Evolutionary conservation across 2,113 vertebrate species (phyloP).

Genomic region (Micromys minutus): DNA sequence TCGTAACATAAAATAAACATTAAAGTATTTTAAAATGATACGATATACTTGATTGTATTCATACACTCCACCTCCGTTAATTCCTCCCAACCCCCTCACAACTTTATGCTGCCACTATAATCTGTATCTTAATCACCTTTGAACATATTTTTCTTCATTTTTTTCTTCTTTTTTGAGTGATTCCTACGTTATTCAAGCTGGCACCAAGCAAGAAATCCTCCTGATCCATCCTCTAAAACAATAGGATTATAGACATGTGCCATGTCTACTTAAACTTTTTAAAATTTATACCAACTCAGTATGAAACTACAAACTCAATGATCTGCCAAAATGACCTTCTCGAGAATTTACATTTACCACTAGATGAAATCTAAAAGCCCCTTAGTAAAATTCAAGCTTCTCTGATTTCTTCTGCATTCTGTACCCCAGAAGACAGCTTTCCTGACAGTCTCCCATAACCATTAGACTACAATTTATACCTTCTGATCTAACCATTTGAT

Average conservation of each 20-base stretch:
- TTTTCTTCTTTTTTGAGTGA: not conserved
- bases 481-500: not conserved
- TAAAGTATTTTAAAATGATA: not conserved
- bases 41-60: not conserved
- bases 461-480: not conserved
- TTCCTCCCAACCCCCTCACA: not conserved
- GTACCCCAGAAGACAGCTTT: not conserved
- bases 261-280: not conserved
- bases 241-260: not conserved
- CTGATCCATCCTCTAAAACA: not conserved
- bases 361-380: not conserved
- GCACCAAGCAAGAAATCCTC: not conserved
- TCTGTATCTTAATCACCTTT: not conserved
- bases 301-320: not conserved
- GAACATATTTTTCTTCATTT: not conserved
- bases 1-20: not conserved
- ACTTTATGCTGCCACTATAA: not conserved
- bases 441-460: not conserved
- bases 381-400: not conserved
- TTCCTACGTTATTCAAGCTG: not conserved
- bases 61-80: not conserved
- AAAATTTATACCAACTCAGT: not conserved
- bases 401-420: not conserved
- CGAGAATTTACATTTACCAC: conserved; percentile 11
- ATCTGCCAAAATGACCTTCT: not conserved